Conservation (phyloP, 2,113 vertebrate genomes). For the Cavia porcellus region DNA sequence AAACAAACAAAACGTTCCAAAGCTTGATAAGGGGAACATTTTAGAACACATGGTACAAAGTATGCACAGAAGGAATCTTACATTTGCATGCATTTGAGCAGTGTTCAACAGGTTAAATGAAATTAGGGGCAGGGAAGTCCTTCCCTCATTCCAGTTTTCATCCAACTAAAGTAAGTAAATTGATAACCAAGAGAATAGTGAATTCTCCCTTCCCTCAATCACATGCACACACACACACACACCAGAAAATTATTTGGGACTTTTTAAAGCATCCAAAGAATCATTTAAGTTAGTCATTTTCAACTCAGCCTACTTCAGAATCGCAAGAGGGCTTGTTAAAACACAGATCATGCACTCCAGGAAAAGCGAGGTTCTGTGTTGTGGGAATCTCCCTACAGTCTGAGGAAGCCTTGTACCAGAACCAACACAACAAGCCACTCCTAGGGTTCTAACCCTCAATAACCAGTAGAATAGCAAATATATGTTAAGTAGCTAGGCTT, state of each 20-base stretch:
- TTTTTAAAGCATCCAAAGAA: not conserved
- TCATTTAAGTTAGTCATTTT: not conserved
- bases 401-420: not conserved
- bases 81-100: not conserved
- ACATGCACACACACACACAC: too few species aligned
- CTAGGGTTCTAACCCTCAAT: not conserved
- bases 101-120: not conserved
- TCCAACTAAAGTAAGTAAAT: not conserved
- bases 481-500: not conserved
- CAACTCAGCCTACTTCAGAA: not conserved
- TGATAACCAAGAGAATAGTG: not conserved
- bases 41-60: not conserved
- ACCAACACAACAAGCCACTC: not conserved
- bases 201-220: not conserved
- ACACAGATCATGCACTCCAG: not conserved
- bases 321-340: not conserved
- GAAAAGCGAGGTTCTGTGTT: not conserved
- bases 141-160: not conserved
- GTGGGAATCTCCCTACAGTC: not conserved
- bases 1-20: not conserved
- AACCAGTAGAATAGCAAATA: not conserved
- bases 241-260: not conserved
- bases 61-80: not conserved
- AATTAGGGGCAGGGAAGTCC: accelerated
- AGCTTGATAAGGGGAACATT: not conserved